These are phyloP conservation scores for Drosophila rubida DNA, from an alignment of 2,888 invertebrate genomes.

Conservation along the genomic window DNA sequence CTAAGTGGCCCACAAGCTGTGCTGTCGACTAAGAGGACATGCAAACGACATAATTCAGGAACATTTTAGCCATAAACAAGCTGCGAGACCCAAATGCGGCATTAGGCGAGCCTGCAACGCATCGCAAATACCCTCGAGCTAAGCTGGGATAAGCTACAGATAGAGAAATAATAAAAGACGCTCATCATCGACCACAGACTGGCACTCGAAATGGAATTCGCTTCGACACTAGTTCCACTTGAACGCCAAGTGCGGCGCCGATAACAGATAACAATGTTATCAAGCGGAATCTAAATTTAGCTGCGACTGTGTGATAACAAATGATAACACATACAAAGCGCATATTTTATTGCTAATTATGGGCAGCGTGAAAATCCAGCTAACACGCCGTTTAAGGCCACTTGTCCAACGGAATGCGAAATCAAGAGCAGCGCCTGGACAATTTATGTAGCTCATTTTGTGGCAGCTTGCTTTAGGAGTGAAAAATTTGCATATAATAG, in stretches of 20 bases:
- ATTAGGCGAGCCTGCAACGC: neutral
- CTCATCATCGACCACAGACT: neutral
- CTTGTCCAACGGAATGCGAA: constrained; percentile 12
- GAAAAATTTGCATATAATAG: constrained; percentile 72
- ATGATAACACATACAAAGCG: neutral
- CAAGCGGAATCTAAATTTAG: neutral
- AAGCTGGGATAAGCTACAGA: neutral
- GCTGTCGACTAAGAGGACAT: constrained; percentile 51
- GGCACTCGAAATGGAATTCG: neutral
- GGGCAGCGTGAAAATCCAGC: neutral
- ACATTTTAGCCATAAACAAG: constrained; percentile 40
- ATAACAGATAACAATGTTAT: neutral
- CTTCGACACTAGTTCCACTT: neutral
- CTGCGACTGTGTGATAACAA: neutral
- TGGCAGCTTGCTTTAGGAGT: constrained; percentile 44
- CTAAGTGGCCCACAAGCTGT: constrained; percentile 56
- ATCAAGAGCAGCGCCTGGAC: constrained; percentile 27
- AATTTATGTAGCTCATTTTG: constrained; percentile 70
- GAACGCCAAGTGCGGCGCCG: neutral
- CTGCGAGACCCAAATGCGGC: constrained; percentile 7
- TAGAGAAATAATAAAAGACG: neutral
- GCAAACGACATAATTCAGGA: constrained; percentile 62
- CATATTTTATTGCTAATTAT: neutral
- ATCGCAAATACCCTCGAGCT: constrained; percentile 26
- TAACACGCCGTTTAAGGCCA: constrained; percentile 12